Base-by-base conservation (phyloP, 2,113 vertebrate species). In the Hypanus sabinus region DNA sequence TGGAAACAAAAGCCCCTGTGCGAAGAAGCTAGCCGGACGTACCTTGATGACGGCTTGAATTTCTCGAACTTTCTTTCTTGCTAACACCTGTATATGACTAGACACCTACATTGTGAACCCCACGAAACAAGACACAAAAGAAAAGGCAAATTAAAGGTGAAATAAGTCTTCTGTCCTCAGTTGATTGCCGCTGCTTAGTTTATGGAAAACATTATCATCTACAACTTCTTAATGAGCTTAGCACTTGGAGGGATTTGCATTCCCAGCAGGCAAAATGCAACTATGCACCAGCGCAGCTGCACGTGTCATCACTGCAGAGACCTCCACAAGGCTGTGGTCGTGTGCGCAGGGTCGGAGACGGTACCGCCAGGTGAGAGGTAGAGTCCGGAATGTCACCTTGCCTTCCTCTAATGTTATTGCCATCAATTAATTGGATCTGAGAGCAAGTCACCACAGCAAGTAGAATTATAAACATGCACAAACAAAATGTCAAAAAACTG, bases 61-160 rank as follows among this genome's bases (percentile, higher is more conserved):
- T 99, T 99, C 99, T 97, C 99, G 98, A 98, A 99, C 99, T 99
- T 99, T 99, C 98, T 99, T 99, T 98, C 99, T 98, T 98, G 99
- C 99, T 99, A 99, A 98, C 98, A 99, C 99, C 99, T 99, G 99
- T 98, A 99, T 99, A 98, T 99, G 99, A 99, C 98, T 99, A 99
- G 99, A 99, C 98, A 99, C 99, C 99, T 99, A 98, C 98, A 98
- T 98, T 97, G 97, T 97, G 97, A 96, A 96, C 97, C 96, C 96
- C 97, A 97, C 97, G 96, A 95, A 95, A 81, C 93, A 22, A 46
- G 94, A 95, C 94, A 97, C 95, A 96, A 94, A 94, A 95, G 95
- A 95, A 95, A 96, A 96, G 97, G 97, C 97, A 98, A 98, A 97
- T 97, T 96, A 98, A 97, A 97, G 97, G 97, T 97, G 95, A 96